A percentile compares a stretch with the other conserved stretches of the same genome.
Evolutionary conservation across 2,113 vertebrate genomes (phyloP).

Genomic region (Megatriorchis doriae): DNA sequence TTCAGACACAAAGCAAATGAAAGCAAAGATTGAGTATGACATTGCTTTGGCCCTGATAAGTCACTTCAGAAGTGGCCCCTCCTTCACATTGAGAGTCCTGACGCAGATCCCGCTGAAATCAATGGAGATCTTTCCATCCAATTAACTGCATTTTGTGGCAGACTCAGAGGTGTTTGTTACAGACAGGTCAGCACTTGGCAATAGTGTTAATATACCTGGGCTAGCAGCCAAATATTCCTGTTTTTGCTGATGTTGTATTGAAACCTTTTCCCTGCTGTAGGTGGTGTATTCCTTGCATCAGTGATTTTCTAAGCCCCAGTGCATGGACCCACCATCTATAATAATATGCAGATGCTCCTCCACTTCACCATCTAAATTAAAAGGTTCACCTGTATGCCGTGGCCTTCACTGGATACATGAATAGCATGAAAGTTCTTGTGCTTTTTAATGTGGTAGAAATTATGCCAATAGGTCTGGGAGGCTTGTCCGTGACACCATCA

Average conservation of each 20-base stretch:
- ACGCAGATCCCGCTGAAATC: background rate
- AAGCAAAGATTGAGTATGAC: background rate
- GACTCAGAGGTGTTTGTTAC: background rate
- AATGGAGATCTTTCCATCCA: background rate
- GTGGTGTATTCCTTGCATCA: background rate
- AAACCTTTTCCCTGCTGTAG: background rate
- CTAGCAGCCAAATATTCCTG: background rate
- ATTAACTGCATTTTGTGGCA: background rate
- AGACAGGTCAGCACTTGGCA: constrained; percentile 28
- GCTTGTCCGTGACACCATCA: background rate
- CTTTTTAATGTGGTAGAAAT: background rate
- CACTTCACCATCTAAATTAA: background rate
- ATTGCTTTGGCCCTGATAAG: background rate
- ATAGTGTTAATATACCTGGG: background rate
- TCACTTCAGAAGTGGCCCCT: background rate
- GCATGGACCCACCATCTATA: background rate
- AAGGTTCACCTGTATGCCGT: background rate
- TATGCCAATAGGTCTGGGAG: background rate
- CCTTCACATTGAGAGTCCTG: background rate
- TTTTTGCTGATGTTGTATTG: background rate
- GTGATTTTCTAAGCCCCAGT: background rate
- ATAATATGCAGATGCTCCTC: background rate
- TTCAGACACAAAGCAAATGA: background rate
- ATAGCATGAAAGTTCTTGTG: background rate
- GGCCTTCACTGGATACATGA: background rate